These are phyloP conservation scores for Enteromius radiatus DNA, from an alignment of 2,797 vertebrate genomes.

Conservation along the genomic window DNA sequence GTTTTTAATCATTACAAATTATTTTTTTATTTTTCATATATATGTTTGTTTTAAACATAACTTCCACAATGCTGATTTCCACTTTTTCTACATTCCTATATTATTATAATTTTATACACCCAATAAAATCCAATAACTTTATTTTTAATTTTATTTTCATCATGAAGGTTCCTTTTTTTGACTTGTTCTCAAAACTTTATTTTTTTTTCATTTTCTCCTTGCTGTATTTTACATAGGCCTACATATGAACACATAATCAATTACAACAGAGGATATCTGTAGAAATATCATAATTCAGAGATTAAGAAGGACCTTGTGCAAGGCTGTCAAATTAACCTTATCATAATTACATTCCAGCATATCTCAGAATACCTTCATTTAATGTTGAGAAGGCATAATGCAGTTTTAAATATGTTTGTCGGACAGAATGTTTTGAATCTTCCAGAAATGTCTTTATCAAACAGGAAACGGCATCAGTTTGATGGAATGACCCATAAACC, in stretches of 20 bases:
- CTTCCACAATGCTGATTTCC: background rate
- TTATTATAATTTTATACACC: background rate
- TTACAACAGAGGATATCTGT: background rate
- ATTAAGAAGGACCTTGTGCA: background rate
- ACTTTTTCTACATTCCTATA: background rate
- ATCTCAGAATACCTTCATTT: background rate
- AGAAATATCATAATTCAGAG: background rate
- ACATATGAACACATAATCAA: background rate
- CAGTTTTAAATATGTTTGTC: background rate
- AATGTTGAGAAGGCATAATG: background rate
- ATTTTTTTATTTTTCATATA: background rate
- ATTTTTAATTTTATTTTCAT: background rate
- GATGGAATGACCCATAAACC: background rate
- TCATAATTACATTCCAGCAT: background rate
- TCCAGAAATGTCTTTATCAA: background rate
- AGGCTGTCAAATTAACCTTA: background rate
- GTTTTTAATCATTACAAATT: background rate
- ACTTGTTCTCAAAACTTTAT: no score
- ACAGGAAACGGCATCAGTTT: background rate
- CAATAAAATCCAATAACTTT: background rate
- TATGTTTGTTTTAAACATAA: background rate
- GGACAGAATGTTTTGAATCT: background rate
- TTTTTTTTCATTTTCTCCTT: background rate
- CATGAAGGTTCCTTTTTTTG: background rate
- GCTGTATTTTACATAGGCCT: background rate